These are phyloP conservation scores for Lordiphosa clarofinis DNA, from an alignment of 1,140 invertebrate genomes.

Conservation along the genomic window DNA sequence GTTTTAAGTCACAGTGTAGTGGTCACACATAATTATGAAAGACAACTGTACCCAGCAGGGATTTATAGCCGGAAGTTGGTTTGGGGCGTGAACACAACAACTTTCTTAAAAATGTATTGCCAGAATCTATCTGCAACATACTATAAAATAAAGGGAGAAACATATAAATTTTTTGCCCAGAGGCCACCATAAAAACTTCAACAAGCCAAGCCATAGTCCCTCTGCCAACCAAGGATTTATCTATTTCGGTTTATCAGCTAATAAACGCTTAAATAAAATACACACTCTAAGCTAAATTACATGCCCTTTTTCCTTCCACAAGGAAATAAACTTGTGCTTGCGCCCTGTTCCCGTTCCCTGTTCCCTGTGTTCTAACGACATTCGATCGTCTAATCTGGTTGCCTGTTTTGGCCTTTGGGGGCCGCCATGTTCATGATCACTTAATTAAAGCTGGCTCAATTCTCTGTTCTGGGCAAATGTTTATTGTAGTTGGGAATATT, in stretches of 20 bases:
- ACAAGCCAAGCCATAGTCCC: constrained; percentile 12
- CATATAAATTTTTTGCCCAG: constrained; percentile 28
- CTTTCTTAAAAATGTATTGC: constrained; percentile 68
- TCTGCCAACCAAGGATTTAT: constrained; percentile 48
- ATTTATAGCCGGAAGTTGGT: not conserved
- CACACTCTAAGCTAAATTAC: constrained; percentile 75
- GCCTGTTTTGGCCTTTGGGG: constrained; percentile 36
- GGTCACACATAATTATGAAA: constrained; percentile 35
- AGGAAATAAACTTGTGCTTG: constrained; percentile 22
- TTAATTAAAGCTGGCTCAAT: constrained; percentile 60
- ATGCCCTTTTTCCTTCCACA: constrained; percentile 45
- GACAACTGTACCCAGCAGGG: too few species aligned
- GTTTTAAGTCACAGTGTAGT: not conserved
- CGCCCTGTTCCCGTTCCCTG: constrained; percentile 16
- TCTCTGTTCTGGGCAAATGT: constrained; percentile 28
- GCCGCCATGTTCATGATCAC: constrained; percentile 64
- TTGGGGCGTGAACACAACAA: constrained; percentile 55
- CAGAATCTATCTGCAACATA: constrained; percentile 54
- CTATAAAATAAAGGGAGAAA: constrained; percentile 23
- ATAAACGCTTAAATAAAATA: constrained; percentile 78
- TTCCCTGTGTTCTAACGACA: constrained; percentile 59
- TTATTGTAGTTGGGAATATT: constrained; percentile 38
- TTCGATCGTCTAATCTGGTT: constrained; percentile 68
- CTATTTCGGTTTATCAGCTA: constrained; percentile 76
- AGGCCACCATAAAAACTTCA: constrained; percentile 69